These are phyloP conservation scores for Cerastis rubricosa DNA, from an alignment of 2,888 invertebrate genomes.

Conservation along the genomic window DNA sequence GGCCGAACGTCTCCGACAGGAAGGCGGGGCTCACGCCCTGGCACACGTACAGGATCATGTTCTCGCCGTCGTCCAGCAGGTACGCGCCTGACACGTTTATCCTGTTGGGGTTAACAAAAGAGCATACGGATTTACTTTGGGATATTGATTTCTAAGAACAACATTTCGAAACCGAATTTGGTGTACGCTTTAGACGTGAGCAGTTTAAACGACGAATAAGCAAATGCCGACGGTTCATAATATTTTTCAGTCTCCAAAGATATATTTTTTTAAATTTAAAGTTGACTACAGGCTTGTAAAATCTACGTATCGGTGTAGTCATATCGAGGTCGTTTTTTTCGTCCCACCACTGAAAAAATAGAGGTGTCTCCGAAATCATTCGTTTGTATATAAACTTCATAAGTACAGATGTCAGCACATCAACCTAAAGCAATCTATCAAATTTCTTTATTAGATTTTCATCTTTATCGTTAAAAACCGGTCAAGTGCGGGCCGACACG, in stretches of 20 bases:
- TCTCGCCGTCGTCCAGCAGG: conserved; percentile 96
- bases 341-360: neutral
- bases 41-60: conserved; percentile 96
- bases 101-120: conserved; percentile 91
- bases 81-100: conserved; percentile 96
- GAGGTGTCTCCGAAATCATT: neutral
- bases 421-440: too few species aligned
- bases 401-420: too few species aligned
- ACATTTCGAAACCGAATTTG: neutral
- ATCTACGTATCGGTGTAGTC: too few species aligned
- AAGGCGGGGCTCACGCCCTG: conserved; percentile 94
- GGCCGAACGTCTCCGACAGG: conserved; percentile 95
- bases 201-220: neutral
- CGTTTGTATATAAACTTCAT: too few species aligned
- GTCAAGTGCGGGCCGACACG: too few species aligned
- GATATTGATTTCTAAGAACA: neutral
- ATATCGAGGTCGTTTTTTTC: neutral
- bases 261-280: too few species aligned
- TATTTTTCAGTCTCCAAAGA: neutral
- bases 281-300: too few species aligned
- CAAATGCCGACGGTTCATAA: neutral
- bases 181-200: neutral
- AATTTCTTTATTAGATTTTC: too few species aligned
- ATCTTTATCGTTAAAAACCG: too few species aligned
- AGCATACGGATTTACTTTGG: conserved; percentile 75